These are phyloP conservation scores for Pomatorhinus ruficollis DNA, from an alignment of 2,113 vertebrate genomes.

Conservation along the genomic window DNA sequence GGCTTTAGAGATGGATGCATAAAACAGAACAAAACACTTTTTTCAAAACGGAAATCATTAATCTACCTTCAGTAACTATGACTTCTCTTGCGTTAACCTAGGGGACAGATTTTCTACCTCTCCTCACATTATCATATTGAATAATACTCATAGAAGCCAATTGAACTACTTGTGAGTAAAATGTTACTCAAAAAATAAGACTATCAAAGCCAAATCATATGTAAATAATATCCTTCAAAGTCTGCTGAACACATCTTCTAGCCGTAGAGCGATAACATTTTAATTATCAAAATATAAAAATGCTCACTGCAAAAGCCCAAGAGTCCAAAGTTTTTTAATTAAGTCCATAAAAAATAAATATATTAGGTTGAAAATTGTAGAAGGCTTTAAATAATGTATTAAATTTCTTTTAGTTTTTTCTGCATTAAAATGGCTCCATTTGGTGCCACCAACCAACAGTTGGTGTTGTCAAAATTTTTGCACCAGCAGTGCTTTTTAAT, in stretches of 20 bases:
- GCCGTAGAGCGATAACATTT: background rate
- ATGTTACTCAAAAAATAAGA: background rate
- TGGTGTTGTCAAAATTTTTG: background rate
- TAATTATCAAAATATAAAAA: conserved; percentile 19
- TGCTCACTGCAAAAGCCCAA: background rate
- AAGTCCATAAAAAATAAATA: conserved; percentile 16
- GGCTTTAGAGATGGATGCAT: background rate
- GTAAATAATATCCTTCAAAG: conserved; percentile 40
- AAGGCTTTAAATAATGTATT: conserved; percentile 12
- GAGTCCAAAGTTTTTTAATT: background rate
- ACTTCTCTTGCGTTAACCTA: background rate
- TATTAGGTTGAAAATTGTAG: background rate
- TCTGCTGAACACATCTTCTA: background rate
- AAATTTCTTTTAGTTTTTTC: background rate
- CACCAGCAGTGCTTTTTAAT: background rate
- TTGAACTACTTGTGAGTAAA: conserved; percentile 9
- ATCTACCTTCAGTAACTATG: background rate
- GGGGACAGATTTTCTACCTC: background rate
- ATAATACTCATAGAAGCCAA: background rate
- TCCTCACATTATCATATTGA: background rate
- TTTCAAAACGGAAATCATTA: background rate
- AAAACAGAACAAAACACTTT: background rate
- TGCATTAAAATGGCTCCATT: background rate
- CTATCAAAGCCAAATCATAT: conserved; percentile 18
- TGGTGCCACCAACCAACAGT: too few relatives aligned